Conservation (phyloP, 2,888 invertebrate genomes). For the Agrotis exclamationis region DNA sequence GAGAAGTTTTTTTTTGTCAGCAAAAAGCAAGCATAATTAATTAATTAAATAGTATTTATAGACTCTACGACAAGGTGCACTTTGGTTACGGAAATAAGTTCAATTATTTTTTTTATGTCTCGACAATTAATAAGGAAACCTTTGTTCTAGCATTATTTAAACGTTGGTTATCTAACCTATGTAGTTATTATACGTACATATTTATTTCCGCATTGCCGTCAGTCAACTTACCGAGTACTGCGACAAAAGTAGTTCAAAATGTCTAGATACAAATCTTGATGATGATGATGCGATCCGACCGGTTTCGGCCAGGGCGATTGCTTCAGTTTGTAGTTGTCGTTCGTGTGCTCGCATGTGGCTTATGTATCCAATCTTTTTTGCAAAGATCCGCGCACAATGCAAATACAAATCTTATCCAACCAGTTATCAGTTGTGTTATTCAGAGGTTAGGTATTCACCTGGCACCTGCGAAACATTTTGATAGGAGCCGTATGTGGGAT, state of each 20-base stretch:
- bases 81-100: conserved; percentile 26
- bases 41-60: background rate
- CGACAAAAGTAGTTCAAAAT: background rate
- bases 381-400: too few species aligned
- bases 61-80: background rate
- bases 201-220: conserved; percentile 28
- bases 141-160: conserved; percentile 25
- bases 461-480: too few species aligned
- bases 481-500: too few species aligned
- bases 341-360: too few species aligned
- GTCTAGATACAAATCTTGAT: background rate
- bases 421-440: background rate
- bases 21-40: background rate
- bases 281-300: too few species aligned
- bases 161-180: conserved; percentile 19
- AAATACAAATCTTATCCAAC: background rate
- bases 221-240: background rate
- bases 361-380: too few species aligned
- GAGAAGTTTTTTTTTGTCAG: background rate
- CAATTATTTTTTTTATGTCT: conserved; percentile 13
- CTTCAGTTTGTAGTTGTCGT: too few species aligned
- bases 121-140: conserved; percentile 21
- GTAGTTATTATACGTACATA: background rate
- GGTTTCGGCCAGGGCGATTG: too few species aligned
- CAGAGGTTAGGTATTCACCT: too few species aligned